phyloP scores from a whole-genome alignment of 1,140 invertebrate species.

The Heterodera carotae region DNA sequence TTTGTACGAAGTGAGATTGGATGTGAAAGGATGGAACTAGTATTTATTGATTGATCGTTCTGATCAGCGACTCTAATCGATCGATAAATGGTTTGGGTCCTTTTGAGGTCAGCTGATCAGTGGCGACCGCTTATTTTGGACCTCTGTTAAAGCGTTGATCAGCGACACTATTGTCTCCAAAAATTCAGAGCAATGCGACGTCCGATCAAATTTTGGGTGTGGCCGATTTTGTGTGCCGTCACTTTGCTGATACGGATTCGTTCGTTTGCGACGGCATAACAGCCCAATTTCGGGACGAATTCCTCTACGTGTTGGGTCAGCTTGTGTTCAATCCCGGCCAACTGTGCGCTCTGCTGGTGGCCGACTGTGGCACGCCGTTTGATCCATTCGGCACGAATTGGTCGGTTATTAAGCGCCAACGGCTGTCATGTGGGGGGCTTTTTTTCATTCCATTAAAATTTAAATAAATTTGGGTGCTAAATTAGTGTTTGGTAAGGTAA shows the following conservation, averaged over 20 bases:
- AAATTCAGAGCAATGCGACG: slow-evolving; percentile 42
- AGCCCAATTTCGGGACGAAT: slow-evolving; percentile 52
- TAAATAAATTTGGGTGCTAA: too few relatives aligned
- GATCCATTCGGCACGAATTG: slow-evolving; percentile 55
- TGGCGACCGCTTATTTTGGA: too few relatives aligned
- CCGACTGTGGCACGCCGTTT: slow-evolving; percentile 43
- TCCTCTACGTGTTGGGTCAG: slow-evolving; percentile 51
- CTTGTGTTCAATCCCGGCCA: slow-evolving; percentile 45
- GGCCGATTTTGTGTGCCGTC: slow-evolving; percentile 47
- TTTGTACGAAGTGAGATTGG: slow-evolving; percentile 14
- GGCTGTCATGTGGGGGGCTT: too few relatives aligned
- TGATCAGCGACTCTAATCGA: not conserved
- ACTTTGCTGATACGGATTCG: slow-evolving; percentile 48
- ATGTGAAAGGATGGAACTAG: too few relatives aligned
- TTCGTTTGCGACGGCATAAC: slow-evolving; percentile 51
- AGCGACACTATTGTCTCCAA: slow-evolving; percentile 6
- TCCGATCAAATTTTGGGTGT: slow-evolving; percentile 35
- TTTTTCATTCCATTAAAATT: too few relatives aligned
- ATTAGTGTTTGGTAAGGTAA: too few relatives aligned
- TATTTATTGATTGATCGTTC: not conserved
- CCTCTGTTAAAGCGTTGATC: too few relatives aligned
- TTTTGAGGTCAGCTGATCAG: not conserved
- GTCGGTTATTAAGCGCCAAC: too few relatives aligned
- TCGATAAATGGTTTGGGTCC: not conserved
- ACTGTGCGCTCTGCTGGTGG: slow-evolving; percentile 47